Evolutionary conservation across 2,888 invertebrate species (phyloP), one percentile per base, ranked within the genome.

Genomic region (Metacarcinus magister): DNA sequence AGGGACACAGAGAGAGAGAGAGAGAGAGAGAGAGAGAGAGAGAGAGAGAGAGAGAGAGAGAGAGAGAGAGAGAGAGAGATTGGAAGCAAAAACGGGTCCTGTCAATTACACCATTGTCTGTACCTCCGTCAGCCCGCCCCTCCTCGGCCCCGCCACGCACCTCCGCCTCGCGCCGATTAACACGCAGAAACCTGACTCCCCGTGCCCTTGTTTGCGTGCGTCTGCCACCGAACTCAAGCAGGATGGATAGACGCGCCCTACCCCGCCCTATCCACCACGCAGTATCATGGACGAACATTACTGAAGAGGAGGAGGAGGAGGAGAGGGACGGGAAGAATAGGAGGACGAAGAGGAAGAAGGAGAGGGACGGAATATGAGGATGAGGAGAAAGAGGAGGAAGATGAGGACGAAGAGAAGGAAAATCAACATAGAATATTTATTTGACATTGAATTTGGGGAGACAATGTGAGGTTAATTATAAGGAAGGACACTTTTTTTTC

Each of bases 1-100:
- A 93, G 75, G 75, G 75, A 7, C 44, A 7, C n/a, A 75, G 60
- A 10, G 60, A 60, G 60, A 39, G 44, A 82, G 75, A 75, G 43
- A 82, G 44, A 82, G 44, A 67, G 46, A 94, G 82, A 94, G 94
- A 44, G 94, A 28, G 89, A 46, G 87, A 48, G 44, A 48, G 87
- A 87, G 48, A 89, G 87, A 89, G 48, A 89, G 89, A 46, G 90
- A 95, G 91, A 95, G 95, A 90, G 95, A 95, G 43, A 54, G 46
- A 32, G 94, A 87, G 48, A 87, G 94, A 90, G 48, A 39, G 94
- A 94, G 67, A 28, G n/a, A 23, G 32, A 82, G 28, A 19, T 7
- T 16, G 32, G 44, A 46, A n/a, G 23, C 82, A 60, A 44, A 67
- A 93, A 87, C 46, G 67, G 32, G 44, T 44, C 89, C 87, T 87